These are phyloP conservation scores for Hemibates koningsi DNA, from an alignment of 2,113 vertebrate genomes.

Conservation along the genomic window DNA sequence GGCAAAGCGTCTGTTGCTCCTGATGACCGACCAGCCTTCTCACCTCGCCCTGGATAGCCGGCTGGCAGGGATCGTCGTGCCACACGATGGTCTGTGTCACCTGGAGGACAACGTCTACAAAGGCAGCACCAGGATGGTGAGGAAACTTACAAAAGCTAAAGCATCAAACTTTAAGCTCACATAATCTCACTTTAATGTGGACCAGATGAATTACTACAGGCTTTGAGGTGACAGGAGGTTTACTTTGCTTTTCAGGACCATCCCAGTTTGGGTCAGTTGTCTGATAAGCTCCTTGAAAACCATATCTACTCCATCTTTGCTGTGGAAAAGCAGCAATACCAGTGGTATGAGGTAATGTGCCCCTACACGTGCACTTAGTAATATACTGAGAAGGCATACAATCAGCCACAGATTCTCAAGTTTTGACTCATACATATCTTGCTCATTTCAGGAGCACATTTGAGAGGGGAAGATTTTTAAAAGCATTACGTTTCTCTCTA, in stretches of 20 bases:
- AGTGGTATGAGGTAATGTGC: constrained; percentile 94
- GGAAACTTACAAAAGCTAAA: background rate
- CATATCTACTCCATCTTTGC: constrained; percentile 91
- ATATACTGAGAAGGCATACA: background rate
- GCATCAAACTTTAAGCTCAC: background rate
- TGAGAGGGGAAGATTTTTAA: background rate
- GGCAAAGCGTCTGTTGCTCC: constrained; percentile 87
- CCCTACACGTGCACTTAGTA: background rate
- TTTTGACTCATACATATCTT: background rate
- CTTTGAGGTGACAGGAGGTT: background rate
- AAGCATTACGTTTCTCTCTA: background rate
- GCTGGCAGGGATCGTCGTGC: constrained; percentile 89
- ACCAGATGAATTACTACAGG: background rate
- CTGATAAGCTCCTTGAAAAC: constrained; percentile 90
- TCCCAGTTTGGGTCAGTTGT: constrained; percentile 88
- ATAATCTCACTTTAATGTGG: background rate
- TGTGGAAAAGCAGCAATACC: constrained; percentile 87
- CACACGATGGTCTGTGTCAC: constrained; percentile 92
- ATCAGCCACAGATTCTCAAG: background rate
- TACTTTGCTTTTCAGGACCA: constrained; percentile 77
- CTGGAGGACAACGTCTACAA: constrained; percentile 87
- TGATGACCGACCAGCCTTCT: constrained; percentile 98
- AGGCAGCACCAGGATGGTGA: constrained; percentile 88
- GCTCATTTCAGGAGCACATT: background rate
- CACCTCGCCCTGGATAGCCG: constrained; percentile 95